These are phyloP conservation scores for Luperina nickerlii DNA, from an alignment of 2,888 invertebrate species.

Conservation along the genomic window DNA sequence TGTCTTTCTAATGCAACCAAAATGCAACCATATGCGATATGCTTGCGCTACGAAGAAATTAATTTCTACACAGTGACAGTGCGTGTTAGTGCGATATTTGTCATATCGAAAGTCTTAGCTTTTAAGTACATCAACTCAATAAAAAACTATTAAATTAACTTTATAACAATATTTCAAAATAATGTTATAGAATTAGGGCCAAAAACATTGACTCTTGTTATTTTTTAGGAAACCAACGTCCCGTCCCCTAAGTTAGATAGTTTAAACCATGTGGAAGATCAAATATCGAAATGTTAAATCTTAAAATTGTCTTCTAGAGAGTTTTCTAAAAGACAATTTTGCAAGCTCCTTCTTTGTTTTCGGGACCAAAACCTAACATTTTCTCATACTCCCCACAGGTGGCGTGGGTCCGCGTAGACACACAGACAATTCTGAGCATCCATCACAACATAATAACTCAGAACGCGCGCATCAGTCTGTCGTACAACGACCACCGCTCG, in stretches of 20 bases:
- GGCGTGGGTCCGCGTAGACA: slow-evolving; percentile 98
- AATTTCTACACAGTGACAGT: slow-evolving; percentile 20
- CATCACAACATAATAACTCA: slow-evolving; percentile 98
- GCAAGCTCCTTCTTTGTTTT: not conserved
- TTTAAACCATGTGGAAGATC: not conserved
- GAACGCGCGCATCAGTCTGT: slow-evolving; percentile 96
- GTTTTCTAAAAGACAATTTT: not conserved
- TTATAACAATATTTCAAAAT: not conserved
- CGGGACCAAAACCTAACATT: not conserved
- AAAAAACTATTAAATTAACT: not conserved
- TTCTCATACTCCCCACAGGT: slow-evolving; percentile 90
- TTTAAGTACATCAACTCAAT: not conserved
- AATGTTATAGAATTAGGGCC: not conserved
- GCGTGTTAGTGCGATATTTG: not conserved
- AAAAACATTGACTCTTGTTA: not conserved
- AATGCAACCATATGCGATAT: slow-evolving; percentile 16
- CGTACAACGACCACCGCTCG: slow-evolving; percentile 97
- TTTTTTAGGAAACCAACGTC: not conserved
- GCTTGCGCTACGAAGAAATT: slow-evolving; percentile 6
- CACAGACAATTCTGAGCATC: slow-evolving; percentile 97
- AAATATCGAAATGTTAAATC: not conserved
- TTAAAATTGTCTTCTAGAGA: not conserved
- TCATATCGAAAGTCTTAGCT: not conserved
- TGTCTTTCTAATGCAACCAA: slow-evolving; percentile 39
- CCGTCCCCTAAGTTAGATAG: not conserved